Base-by-base conservation (phyloP, 35 echinoderm and acorn worm species). In the Apostichopus japonicus region DNA sequence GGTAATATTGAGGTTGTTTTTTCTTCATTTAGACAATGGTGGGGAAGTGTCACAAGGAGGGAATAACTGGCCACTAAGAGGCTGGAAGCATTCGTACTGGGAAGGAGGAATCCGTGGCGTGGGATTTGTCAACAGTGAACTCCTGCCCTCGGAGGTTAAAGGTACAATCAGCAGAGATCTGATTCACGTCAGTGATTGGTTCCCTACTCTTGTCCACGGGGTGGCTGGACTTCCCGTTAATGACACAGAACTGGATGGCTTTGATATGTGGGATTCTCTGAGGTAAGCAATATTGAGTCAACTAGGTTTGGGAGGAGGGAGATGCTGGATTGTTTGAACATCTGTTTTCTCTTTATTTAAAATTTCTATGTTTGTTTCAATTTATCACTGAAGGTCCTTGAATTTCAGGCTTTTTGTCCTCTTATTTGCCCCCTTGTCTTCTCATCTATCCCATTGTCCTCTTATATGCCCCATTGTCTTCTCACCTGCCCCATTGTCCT, bases 101-200 rank as follows among this genome's bases (percentile, higher is more conserved):
- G 95, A 96, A 82, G 95, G 95, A 5, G 95, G 95, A 6, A 59
- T 96, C 10, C 80, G 90, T 13, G 95, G 81, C 13, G 93, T 94
- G 16, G 95, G 90, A 1, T 96, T 96, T 54, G 77, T 94, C 17
- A 44, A 77, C 79, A 94, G 95, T 79, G 89, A 94, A 24, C 56
- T 96, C 13, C 86, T 96, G 22, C 77, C 95, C 11, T 52, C 24
- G 7, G 70, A 15, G 8, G 86, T 96, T 11, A 83, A 72, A 84
- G 95, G 95, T 10, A 81, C 95, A 9, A 19, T 96, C n/a, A 94
- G 79, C 55, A 90, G 80, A 1, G 93, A 90, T 17, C 90, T 96
- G 65, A 78, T 91, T 7, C 95, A 96, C 65, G 91, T 96, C 71
- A 96, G 95, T 83, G 95, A 96, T 54, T 96, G 95, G 95, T 94